Evolutionary conservation across 2,113 vertebrate species (phyloP).

Genomic region (Halcyon senegalensis): DNA sequence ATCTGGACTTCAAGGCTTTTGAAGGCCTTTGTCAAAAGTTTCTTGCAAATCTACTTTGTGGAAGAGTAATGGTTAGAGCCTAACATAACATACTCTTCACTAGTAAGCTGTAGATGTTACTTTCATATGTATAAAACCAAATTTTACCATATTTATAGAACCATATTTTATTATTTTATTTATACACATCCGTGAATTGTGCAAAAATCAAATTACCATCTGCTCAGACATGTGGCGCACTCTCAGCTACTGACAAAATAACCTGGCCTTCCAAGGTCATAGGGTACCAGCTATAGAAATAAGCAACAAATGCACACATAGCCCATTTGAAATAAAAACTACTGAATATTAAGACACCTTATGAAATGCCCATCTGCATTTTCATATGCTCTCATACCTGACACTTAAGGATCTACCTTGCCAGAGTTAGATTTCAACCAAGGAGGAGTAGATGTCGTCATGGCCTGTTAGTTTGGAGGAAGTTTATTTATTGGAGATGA

Average conservation of each 20-base stretch:
- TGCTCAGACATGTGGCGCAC: not conserved
- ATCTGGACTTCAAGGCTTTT: not conserved
- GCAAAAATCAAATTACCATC: not conserved
- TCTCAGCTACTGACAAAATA: not conserved
- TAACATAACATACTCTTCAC: not conserved
- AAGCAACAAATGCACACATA: not conserved
- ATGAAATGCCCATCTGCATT: not conserved
- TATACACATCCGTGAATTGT: not conserved
- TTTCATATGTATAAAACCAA: not conserved
- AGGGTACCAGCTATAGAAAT: not conserved
- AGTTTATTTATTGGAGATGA: not conserved
- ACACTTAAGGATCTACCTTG: not conserved
- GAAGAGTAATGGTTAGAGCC: not conserved
- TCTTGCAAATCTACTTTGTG: not conserved
- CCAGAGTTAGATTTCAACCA: not conserved
- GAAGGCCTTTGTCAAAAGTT: not conserved
- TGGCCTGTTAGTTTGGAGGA: not conserved
- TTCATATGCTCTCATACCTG: not conserved
- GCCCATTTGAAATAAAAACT: not conserved
- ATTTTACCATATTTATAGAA: not conserved
- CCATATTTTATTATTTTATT: no score
- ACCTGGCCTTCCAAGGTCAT: not conserved
- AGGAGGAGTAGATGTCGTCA: not conserved
- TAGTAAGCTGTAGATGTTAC: not conserved
- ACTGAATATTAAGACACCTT: not conserved